phyloP scores from a whole-genome alignment of 2,113 vertebrate species.

The Protobothrops flavoviridis region DNA sequence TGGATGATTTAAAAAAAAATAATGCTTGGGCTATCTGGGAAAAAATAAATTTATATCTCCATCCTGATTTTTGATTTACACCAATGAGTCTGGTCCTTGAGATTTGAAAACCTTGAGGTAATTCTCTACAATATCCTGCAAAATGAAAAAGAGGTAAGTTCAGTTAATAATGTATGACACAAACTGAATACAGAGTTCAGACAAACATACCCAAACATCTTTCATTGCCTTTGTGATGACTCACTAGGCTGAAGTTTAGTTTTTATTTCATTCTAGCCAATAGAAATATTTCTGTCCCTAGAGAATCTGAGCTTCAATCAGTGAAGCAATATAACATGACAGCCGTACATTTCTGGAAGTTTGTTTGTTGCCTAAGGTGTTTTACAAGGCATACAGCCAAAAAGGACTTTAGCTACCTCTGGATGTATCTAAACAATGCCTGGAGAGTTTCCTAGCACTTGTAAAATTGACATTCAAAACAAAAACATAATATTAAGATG shows the following conservation, averaged over 20 bases:
- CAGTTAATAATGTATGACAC: conserved; percentile 24
- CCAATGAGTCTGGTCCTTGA: background rate
- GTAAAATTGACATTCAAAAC: conserved; percentile 20
- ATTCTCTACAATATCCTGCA: background rate
- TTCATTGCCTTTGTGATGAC: background rate
- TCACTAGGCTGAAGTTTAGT: conserved; percentile 17
- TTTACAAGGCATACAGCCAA: conserved; percentile 32
- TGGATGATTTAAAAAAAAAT: background rate
- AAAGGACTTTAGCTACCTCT: conserved; percentile 28
- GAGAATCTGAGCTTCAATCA: conserved; percentile 36
- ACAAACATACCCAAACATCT: conserved; percentile 37
- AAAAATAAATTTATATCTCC: background rate
- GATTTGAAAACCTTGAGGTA: background rate
- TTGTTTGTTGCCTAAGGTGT: conserved; percentile 43
- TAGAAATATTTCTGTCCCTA: conserved; percentile 39
- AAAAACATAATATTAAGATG: conserved; percentile 10
- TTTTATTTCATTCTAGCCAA: conserved; percentile 28
- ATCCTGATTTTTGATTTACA: background rate
- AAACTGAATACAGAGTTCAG: conserved; percentile 20
- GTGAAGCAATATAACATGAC: conserved; percentile 7
- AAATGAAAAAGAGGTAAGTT: conserved; percentile 10
- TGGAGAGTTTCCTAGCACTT: conserved; percentile 26
- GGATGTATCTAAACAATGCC: background rate
- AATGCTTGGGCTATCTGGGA: background rate
- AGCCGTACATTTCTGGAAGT: conserved; percentile 20